These are phyloP conservation scores for Hemiscyllium ocellatum DNA, from an alignment of 2,113 vertebrate genomes.

Conservation along the genomic window DNA sequence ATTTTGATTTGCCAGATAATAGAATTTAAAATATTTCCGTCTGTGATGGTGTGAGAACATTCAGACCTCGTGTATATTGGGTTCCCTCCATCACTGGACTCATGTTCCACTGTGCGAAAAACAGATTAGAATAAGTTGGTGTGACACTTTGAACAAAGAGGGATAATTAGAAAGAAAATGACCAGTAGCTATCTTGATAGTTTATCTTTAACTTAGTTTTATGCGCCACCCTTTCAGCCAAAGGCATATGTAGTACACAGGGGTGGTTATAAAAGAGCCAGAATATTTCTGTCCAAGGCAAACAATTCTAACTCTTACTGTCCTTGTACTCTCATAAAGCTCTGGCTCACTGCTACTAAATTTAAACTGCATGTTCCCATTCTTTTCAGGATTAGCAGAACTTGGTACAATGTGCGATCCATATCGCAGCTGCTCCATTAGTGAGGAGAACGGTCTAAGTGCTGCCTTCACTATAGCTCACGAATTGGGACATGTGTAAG, in stretches of 20 bases:
- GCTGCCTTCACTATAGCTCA: conserved; percentile 94
- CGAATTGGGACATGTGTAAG: conserved; percentile 95
- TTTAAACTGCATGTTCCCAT: conserved; percentile 44
- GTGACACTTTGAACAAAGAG: neutral
- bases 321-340: neutral
- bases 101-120: neutral
- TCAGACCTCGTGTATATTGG: neutral
- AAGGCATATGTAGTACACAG: neutral
- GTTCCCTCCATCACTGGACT: neutral
- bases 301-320: neutral
- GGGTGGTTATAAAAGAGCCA: neutral
- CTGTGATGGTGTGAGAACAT: neutral
- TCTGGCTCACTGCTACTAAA: conserved; percentile 29
- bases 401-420: conserved; percentile 92
- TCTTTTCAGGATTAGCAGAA: conserved; percentile 81
- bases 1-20: neutral
- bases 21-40: neutral
- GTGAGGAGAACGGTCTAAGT: conserved; percentile 92
- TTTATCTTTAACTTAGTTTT: neutral
- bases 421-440: conserved; percentile 88
- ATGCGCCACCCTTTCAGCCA: too few species aligned
- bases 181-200: neutral
- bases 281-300: neutral
- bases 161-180: neutral
- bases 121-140: neutral